Evolutionary conservation across 1,140 invertebrate species (phyloP).

Genomic region (Phocides pigmalion): DNA sequence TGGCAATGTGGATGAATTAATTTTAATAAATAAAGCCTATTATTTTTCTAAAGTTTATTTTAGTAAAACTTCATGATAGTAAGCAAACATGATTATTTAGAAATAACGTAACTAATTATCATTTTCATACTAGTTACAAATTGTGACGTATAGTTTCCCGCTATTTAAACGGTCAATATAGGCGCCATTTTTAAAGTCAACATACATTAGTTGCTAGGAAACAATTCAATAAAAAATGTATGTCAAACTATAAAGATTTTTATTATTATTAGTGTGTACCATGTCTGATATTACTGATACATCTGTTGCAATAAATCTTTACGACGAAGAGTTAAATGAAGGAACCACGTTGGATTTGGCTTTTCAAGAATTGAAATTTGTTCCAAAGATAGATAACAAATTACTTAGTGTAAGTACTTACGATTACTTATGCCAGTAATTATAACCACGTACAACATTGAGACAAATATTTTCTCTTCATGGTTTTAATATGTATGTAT

Average conservation of each 20-base stretch:
- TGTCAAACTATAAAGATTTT: no score
- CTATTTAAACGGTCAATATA: not conserved
- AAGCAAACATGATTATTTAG: no score
- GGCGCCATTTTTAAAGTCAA: slow-evolving; percentile 3
- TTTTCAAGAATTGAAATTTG: slow-evolving; percentile 36
- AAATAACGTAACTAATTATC: no score
- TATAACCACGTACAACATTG: no score
- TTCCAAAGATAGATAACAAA: slow-evolving; percentile 53
- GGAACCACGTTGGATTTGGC: slow-evolving; percentile 53
- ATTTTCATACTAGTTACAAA: no score
- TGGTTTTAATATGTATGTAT: not conserved
- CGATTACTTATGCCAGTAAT: no score
- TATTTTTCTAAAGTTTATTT: no score
- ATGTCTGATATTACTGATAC: slow-evolving; percentile 35
- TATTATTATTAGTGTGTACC: no score
- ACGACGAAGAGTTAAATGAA: slow-evolving; percentile 56
- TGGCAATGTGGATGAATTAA: no score
- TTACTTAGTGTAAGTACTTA: slow-evolving; percentile 51
- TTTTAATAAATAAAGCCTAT: no score
- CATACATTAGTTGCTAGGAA: not conserved
- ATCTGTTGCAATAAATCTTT: slow-evolving; percentile 43
- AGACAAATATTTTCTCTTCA: no score
- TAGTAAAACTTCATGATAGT: no score
- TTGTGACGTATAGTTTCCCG: not conserved
- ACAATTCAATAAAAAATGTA: not conserved